Percentiles rank a stretch among this genome's conserved stretches.
Conservation (phyloP, 2,888 invertebrate species). For the Linnaemya vulpina region DNA sequence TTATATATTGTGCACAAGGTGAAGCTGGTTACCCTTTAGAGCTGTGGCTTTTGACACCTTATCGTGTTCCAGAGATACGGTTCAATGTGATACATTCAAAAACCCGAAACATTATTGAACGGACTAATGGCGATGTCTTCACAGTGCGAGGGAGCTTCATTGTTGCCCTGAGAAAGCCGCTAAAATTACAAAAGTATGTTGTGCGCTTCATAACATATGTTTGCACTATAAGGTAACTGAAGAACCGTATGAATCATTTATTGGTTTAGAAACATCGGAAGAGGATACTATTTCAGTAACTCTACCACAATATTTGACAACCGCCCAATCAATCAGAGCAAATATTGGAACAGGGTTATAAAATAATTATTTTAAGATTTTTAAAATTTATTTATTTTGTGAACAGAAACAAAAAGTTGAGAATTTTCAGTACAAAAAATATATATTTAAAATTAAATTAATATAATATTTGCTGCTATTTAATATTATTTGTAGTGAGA, state of each 20-base stretch:
- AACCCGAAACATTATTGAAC: too few relatives aligned
- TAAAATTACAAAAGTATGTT: neutral
- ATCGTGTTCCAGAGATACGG: too few relatives aligned
- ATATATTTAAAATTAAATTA: neutral
- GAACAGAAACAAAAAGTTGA: neutral
- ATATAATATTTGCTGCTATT: neutral
- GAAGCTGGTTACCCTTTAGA: too few relatives aligned
- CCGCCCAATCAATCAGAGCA: too few relatives aligned
- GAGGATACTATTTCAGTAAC: neutral
- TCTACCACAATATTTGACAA: too few relatives aligned
- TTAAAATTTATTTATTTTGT: too few relatives aligned
- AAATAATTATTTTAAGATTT: too few relatives aligned
- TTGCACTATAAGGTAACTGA: neutral
- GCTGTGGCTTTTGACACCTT: too few relatives aligned
- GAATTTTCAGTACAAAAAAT: neutral
- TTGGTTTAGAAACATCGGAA: neutral
- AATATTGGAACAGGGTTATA: too few relatives aligned
- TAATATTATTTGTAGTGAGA: neutral
- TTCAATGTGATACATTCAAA: too few relatives aligned
- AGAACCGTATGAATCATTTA: neutral
- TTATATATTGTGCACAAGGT: too few relatives aligned
- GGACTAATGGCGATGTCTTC: neutral
- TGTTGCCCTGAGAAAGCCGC: neutral
- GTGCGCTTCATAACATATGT: slow-evolving; percentile 5
- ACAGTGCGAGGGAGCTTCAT: neutral